phyloP scores from a whole-genome alignment of 1,140 invertebrate genomes.

The Meloidogyne exigua region DNA sequence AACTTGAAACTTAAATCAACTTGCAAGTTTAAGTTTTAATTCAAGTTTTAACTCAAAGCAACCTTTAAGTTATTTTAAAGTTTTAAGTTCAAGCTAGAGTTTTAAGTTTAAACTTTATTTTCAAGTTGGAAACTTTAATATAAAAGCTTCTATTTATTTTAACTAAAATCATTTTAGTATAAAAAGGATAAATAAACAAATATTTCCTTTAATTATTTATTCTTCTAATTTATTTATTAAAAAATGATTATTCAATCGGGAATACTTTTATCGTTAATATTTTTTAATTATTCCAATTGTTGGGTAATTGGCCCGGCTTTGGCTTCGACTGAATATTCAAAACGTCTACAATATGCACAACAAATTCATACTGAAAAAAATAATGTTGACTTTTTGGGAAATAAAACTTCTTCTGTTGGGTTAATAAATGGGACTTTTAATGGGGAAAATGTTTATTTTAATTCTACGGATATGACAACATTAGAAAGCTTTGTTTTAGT shows the following conservation, averaged over 20 bases:
- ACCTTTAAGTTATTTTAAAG: too few relatives aligned
- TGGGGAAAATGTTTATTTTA: background rate
- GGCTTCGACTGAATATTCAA: background rate
- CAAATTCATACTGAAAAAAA: background rate
- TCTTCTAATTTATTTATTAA: background rate
- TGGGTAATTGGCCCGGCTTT: background rate
- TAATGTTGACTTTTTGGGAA: too few relatives aligned
- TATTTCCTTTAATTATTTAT: too few relatives aligned
- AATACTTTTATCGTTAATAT: background rate
- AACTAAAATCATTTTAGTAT: too few relatives aligned
- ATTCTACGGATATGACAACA: background rate
- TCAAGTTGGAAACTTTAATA: too few relatives aligned
- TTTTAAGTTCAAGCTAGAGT: too few relatives aligned
- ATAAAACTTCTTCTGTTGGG: background rate
- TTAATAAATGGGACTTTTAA: background rate
- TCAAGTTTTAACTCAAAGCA: too few relatives aligned
- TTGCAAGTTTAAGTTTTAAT: too few relatives aligned
- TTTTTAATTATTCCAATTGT: background rate
- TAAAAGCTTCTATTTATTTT: too few relatives aligned
- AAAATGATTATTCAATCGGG: background rate
- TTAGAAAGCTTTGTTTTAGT: background rate
- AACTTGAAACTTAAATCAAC: too few relatives aligned
- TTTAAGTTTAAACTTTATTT: too few relatives aligned
- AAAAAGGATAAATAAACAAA: too few relatives aligned
- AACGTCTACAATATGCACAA: background rate